Evolutionary conservation across 2,888 invertebrate genomes (phyloP), one percentile per base, ranked within the genome.

Genomic region (Tenthredo amoena): DNA sequence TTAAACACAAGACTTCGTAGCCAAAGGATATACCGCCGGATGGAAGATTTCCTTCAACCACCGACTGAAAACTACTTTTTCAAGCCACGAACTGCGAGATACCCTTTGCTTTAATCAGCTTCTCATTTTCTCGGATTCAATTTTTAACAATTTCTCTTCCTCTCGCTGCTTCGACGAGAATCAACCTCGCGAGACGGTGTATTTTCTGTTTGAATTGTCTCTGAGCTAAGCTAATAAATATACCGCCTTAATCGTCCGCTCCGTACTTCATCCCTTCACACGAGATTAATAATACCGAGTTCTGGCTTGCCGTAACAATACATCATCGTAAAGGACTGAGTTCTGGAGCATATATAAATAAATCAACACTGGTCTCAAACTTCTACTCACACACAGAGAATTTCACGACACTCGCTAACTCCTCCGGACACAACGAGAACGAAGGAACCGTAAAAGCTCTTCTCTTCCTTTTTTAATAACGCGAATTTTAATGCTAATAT

Each of bases 1-100:
- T 83, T 65, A 83, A 68, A 83, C 83, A 71, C 68, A 62, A 40
- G 50, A 47, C 68, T 83, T 47, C 81, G 37, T n/a, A 37, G 26
- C 10, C 18, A 81, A 34, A 55, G 26, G 77, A 81, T 58, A n/a
- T 40, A 34, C 34, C 6, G 37, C 21, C 81, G n/a, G 31, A 58
- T 79, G 58, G 37, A 81, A 37, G 40, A 62, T 62, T 34, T 34
- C 7, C 40, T 15, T 62, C 40, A 40, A 62, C 58, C 62, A 34
- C 58, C 40, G 37, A 37, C 40, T 37, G 40, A 31, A 58, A 81
- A 81, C 58, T 81, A 81, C 79, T 55, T 37, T 79, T 79, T 62
- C 40, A 40, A 37, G 21, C 31, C 79, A 34, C 7, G 15, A 77
- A 77, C 12, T 26, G 47, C 47, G 21, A 47, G 47, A 21, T 26